Evolutionary conservation across 2,888 invertebrate genomes (phyloP).

Genomic region (Stegophylla sp.): DNA sequence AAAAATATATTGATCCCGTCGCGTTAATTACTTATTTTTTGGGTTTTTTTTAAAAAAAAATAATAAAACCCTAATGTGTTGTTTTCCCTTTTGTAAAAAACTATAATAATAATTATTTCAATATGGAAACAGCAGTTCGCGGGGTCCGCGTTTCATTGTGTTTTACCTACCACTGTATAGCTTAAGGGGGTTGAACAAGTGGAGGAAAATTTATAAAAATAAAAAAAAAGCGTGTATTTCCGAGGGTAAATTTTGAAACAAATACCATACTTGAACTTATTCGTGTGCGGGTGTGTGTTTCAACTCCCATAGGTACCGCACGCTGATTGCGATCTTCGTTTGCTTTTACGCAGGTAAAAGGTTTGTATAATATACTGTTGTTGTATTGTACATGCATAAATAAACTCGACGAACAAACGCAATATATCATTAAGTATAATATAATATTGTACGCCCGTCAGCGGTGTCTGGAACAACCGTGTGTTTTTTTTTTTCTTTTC

Average conservation of each 20-base stretch:
- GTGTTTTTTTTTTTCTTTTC: constrained; percentile 21
- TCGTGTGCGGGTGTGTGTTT: neutral
- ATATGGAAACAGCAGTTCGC: neutral
- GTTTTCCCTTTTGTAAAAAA: neutral
- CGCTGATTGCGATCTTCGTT: constrained; percentile 15
- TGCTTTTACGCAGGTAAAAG: constrained; percentile 14
- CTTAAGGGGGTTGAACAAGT: neutral
- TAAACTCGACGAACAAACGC: constrained; percentile 38
- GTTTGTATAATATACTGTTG: no score
- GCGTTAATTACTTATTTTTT: constrained; percentile 11
- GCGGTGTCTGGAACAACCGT: constrained; percentile 30
- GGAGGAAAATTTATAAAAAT: neutral
- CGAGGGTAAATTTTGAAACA: constrained; percentile 7
- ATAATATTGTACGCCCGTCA: constrained; percentile 41
- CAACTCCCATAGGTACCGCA: constrained; percentile 28
- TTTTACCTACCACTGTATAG: no score
- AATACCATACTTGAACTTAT: neutral
- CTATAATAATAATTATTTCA: neutral
- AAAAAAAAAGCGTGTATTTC: neutral
- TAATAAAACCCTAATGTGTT: neutral
- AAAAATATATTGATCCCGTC: constrained; percentile 25
- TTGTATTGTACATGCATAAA: constrained; percentile 34
- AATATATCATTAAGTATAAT: constrained; percentile 48
- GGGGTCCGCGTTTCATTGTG: neutral
- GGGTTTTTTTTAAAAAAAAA: neutral